Conservation (phyloP, 2,113 vertebrate genomes). For the Hylia prasina region DNA sequence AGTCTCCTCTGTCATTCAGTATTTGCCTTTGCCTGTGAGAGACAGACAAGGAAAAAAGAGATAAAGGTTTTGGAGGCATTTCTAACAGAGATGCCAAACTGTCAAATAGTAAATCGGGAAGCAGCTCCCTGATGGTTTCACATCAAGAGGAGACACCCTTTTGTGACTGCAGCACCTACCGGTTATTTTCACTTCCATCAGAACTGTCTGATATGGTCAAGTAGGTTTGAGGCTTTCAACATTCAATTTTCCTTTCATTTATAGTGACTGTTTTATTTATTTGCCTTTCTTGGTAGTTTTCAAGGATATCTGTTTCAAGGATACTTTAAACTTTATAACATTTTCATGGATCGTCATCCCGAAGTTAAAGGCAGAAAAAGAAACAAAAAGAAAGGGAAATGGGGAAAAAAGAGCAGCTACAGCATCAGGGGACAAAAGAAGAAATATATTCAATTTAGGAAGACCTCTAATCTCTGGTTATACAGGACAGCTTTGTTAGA, state of each 20-base stretch:
- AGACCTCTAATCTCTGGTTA: conserved; percentile 60
- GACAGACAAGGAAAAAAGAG: conserved; percentile 19
- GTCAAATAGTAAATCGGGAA: conserved; percentile 35
- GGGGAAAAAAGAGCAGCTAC: background rate
- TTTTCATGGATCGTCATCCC: background rate
- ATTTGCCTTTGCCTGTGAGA: conserved; percentile 41
- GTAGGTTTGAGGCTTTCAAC: conserved; percentile 44
- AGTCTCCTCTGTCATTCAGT: conserved; percentile 50
- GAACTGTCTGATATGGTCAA: conserved; percentile 52
- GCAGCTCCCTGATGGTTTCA: conserved; percentile 23
- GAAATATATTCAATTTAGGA: conserved; percentile 49
- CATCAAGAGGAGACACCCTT: conserved; percentile 45
- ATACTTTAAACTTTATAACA: background rate
- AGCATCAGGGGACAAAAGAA: conserved; percentile 28
- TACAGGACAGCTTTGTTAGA: conserved; percentile 66
- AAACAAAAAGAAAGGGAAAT: background rate
- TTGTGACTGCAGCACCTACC: background rate
- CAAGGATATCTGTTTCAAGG: background rate
- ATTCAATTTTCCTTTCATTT: conserved; percentile 28
- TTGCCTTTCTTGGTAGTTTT: background rate
- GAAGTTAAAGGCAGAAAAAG: background rate
- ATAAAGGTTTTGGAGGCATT: background rate
- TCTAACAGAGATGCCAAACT: conserved; percentile 63
- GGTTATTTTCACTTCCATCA: conserved; percentile 40
- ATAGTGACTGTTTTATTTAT: conserved; percentile 45